A percentile compares a stretch with the other conserved stretches of the same genome.
Conservation (phyloP, 2,797 vertebrate genomes). For the Rhodeus uyekii region DNA sequence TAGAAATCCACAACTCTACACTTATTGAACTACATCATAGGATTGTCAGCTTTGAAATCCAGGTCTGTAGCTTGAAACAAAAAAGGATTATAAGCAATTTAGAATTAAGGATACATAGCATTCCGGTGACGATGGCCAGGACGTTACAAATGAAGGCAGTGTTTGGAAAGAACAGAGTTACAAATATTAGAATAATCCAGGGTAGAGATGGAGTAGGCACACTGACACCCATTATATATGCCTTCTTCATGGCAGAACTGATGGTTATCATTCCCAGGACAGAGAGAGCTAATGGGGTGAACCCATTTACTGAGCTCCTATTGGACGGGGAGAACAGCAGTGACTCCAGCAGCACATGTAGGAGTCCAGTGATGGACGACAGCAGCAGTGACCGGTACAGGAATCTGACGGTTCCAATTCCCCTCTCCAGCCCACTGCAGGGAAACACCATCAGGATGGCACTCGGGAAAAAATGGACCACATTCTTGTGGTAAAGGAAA, state of each 20-base stretch:
- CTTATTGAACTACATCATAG: neutral
- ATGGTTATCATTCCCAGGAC: constrained; percentile 56
- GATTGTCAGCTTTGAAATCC: neutral
- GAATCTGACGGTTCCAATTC: constrained; percentile 59
- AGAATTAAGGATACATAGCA: constrained; percentile 61
- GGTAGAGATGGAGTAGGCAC: constrained; percentile 58
- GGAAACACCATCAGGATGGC: constrained; percentile 42
- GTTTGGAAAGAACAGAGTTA: constrained; percentile 56
- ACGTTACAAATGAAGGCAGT: constrained; percentile 59
- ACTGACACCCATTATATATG: constrained; percentile 57
- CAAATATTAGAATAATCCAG: constrained; percentile 57
- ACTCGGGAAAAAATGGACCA: constrained; percentile 43
- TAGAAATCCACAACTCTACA: neutral
- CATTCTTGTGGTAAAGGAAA: constrained; percentile 58
- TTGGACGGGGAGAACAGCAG: constrained; percentile 48
- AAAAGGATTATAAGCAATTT: neutral
- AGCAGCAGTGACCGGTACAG: constrained; percentile 52
- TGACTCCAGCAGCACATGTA: constrained; percentile 52
- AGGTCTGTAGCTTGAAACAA: neutral
- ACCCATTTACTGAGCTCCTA: constrained; percentile 49
- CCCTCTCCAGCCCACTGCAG: constrained; percentile 57
- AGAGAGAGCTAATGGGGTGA: constrained; percentile 57
- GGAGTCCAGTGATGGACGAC: constrained; percentile 47
- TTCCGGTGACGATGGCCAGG: constrained; percentile 54
- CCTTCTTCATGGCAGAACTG: constrained; percentile 53